These are phyloP conservation scores for Epinephelus lanceolatus DNA, from an alignment of 2,113 vertebrate genomes.

Conservation along the genomic window DNA sequence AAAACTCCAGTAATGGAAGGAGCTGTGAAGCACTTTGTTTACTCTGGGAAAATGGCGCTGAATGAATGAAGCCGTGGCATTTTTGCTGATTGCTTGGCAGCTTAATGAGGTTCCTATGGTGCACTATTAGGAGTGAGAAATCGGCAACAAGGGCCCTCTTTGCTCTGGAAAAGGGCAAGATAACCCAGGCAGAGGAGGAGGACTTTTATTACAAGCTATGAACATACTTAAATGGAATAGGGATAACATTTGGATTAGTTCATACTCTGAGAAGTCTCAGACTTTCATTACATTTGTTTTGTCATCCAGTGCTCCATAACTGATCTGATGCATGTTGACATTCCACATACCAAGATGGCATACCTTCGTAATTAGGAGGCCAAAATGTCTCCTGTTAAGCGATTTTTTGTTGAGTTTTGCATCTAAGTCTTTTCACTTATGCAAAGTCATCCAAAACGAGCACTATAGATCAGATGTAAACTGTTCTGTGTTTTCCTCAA, in stretches of 20 bases:
- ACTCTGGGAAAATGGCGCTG: conserved; percentile 16
- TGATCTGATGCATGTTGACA: conserved; percentile 61
- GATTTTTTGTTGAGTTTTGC: background rate
- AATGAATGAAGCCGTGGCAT: conserved; percentile 44
- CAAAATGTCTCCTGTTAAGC: conserved; percentile 25
- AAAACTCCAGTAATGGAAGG: conserved; percentile 28
- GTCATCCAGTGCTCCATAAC: conserved; percentile 17
- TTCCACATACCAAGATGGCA: conserved; percentile 55
- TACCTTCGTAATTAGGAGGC: conserved; percentile 53
- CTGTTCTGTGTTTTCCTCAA: background rate
- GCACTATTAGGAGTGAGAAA: conserved; percentile 46
- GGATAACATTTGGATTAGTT: background rate
- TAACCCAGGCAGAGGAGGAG: background rate
- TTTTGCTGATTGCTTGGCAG: conserved; percentile 65
- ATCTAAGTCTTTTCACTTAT: background rate
- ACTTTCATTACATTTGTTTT: conserved; percentile 6
- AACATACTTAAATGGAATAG: conserved; percentile 3
- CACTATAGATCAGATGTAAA: background rate
- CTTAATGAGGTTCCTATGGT: conserved; percentile 62
- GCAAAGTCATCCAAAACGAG: background rate
- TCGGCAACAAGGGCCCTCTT: conserved; percentile 44
- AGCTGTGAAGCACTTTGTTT: conserved; percentile 52
- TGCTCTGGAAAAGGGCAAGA: conserved; percentile 24
- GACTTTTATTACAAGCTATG: background rate
- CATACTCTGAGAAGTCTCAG: background rate